phyloP scores from a whole-genome alignment of 2,113 vertebrate species.

The Scatophagus argus region DNA sequence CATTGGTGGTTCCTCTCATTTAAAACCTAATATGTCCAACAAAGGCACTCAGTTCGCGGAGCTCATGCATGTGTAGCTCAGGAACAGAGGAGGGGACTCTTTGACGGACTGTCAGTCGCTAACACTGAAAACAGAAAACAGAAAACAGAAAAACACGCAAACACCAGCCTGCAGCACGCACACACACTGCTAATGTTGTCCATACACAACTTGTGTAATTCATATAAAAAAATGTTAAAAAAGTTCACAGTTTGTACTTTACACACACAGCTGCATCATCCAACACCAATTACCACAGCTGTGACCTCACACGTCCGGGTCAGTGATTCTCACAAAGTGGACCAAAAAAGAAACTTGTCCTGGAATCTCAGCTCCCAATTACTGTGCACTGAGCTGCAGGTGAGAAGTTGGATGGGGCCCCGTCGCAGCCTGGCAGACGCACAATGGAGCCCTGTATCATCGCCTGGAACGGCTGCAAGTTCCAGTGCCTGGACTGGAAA shows the following conservation, averaged over 20 bases:
- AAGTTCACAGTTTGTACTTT: constrained; percentile 28
- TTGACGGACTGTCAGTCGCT: background rate
- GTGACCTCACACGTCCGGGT: constrained; percentile 81
- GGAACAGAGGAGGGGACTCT: background rate
- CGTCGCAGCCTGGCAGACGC: constrained; percentile 58
- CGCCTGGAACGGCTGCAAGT: constrained; percentile 34
- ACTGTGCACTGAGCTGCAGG: constrained; percentile 73
- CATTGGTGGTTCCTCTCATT: background rate
- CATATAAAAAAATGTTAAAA: no score
- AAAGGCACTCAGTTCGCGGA: constrained; percentile 14
- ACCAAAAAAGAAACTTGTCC: constrained; percentile 78
- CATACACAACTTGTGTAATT: background rate
- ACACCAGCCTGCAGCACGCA: background rate
- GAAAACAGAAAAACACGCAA: constrained; percentile 6
- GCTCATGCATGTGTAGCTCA: constrained; percentile 15
- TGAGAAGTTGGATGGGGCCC: constrained; percentile 76
- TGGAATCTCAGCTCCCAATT: constrained; percentile 79
- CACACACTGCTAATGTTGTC: background rate
- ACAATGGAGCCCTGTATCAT: constrained; percentile 73
- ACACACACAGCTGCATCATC: constrained; percentile 75
- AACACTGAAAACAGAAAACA: constrained; percentile 2
- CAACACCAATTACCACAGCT: constrained; percentile 72
- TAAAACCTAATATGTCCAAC: background rate
- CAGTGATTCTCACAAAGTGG: constrained; percentile 73
- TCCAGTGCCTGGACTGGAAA: background rate